phyloP scores from a whole-genome alignment of 2,888 invertebrate species.

The Drosophila neotestacea region DNA sequence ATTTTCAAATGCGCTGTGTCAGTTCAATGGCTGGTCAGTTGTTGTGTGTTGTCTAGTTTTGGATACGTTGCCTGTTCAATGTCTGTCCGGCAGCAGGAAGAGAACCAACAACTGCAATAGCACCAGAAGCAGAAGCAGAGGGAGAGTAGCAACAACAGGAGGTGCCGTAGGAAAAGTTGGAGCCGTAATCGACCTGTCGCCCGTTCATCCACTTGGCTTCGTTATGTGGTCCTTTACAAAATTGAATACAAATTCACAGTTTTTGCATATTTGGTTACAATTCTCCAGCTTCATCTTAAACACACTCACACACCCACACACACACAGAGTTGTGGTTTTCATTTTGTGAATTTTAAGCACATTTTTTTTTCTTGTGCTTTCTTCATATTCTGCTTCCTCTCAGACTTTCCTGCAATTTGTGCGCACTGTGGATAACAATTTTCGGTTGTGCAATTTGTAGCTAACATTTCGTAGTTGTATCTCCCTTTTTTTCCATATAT shows the following conservation, averaged over 20 bases:
- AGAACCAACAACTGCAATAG: constrained; percentile 7
- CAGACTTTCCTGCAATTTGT: constrained; percentile 50
- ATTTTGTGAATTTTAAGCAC: constrained; percentile 54
- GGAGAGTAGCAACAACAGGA: background rate
- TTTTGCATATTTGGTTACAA: constrained; percentile 70
- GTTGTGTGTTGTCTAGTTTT: constrained; percentile 34
- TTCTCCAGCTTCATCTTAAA: constrained; percentile 29
- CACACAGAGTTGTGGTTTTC: constrained; percentile 35
- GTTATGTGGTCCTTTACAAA: constrained; percentile 52
- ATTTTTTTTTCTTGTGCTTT: constrained; percentile 29
- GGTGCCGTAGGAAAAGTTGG: background rate
- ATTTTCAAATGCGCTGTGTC: constrained; percentile 78
- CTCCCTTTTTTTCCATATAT: constrained; percentile 4
- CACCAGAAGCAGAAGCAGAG: background rate
- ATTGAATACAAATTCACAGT: constrained; percentile 70
- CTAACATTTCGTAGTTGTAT: constrained; percentile 20
- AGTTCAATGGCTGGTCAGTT: constrained; percentile 54
- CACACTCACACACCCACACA: constrained; percentile 15
- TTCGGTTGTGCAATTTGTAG: constrained; percentile 51
- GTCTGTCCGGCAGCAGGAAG: constrained; percentile 17
- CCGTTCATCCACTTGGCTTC: constrained; percentile 50
- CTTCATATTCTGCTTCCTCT: constrained; percentile 19
- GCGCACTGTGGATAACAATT: constrained; percentile 42
- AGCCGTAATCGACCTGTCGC: constrained; percentile 60
- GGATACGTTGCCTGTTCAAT: constrained; percentile 21